These are phyloP conservation scores for Zosterops hypoxanthus DNA, from an alignment of 2,113 vertebrate genomes.

Conservation along the genomic window DNA sequence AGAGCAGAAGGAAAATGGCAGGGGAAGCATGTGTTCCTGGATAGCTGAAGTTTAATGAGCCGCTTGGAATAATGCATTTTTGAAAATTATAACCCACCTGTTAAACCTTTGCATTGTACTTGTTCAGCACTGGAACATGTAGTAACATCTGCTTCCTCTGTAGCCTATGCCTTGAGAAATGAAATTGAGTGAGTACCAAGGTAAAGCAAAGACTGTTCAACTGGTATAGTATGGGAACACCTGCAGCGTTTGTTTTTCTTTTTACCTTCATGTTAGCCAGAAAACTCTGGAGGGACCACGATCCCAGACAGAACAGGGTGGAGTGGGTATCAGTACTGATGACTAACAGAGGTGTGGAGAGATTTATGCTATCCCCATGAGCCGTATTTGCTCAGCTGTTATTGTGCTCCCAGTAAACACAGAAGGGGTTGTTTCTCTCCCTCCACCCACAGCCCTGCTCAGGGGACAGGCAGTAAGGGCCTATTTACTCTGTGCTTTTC, in stretches of 20 bases:
- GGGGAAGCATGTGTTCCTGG: neutral
- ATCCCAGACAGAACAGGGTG: conserved; percentile 3
- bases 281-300: neutral
- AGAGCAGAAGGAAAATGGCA: neutral
- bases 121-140: neutral
- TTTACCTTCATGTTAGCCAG: neutral
- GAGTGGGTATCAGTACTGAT: neutral
- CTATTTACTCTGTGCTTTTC: neutral
- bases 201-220: neutral
- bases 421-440: conserved; percentile 30
- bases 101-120: conserved; percentile 25
- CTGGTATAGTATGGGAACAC: neutral
- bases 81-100: neutral
- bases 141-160: neutral
- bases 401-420: conserved; percentile 45
- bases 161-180: neutral
- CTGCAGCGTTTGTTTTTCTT: conserved; percentile 6
- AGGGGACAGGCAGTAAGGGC: neutral
- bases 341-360: conserved; percentile 42
- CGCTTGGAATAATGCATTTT: neutral
- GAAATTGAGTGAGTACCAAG: neutral
- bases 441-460: neutral
- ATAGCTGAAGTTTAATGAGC: conserved; percentile 14
- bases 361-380: conserved; percentile 41
- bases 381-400: conserved; percentile 54